Base-by-base conservation (phyloP, 2,113 vertebrate genomes). In the Tyto alba region DNA sequence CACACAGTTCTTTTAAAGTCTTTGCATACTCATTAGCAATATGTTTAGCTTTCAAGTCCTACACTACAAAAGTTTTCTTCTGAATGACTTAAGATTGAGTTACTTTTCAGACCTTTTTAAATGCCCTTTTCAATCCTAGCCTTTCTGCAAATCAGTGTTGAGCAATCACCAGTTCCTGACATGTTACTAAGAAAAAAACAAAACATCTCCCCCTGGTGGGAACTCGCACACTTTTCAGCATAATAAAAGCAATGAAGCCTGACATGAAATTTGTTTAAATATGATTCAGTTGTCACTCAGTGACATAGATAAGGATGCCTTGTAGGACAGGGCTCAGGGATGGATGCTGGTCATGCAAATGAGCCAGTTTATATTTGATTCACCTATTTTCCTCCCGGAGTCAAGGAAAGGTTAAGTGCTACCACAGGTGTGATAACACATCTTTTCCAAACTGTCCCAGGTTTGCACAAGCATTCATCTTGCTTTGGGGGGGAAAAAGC, bases 121-220 rank as follows among this genome's bases (percentile, higher is more conserved):
- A 79, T 41, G 32, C 13, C 57, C 30, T 73, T 91, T 79, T 82
- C 66, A 47, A 0, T 73, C 36, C 68, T 59, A 69, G 68, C 23
- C 47, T 71, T 72, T 57, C 77, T 62, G 48, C 75, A 66, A 92
- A 87, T 89, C 73, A 23, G 43, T 27, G 71, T 43, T 2, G 1
- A 92, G 52, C 66, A 92, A 23, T 30, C 64, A 30, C 13, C 53
- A 53, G 13, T 18, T 83, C 57, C 85, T 79, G 80, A 40, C 20
- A 64, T 41, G 34, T 60, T 85, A 43, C 38, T 56, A 36, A 73
- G n/a, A 4, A 66, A 82, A 63, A 89, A 88, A 91, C 71, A 87
- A 90, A 96, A 96, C 74, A 63, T 72, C 91, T 91, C 97, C 97
- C 95, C 66, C 97, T 96, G 89, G 86, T 91, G 97, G 95, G 69